Conservation (phyloP, 2,888 invertebrate species). For the Nomada lathburiana region DNA sequence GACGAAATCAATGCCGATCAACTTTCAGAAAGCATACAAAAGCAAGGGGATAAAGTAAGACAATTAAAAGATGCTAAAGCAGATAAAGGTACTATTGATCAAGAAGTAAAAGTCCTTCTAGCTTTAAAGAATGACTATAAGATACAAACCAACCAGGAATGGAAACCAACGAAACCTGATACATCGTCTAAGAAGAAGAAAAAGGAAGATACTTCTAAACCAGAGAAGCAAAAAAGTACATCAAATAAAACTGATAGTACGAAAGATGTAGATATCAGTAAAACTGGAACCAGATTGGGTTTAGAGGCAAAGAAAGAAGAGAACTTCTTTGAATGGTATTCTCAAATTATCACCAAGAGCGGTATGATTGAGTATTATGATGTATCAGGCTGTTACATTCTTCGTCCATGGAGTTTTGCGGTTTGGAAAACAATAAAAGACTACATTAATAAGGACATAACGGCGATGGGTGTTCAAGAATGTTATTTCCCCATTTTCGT, state of each 20-base stretch:
- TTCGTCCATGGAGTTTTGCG: constrained; percentile 98
- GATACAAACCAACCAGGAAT: constrained; percentile 86
- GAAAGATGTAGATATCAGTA: constrained; percentile 85
- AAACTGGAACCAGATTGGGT: constrained; percentile 97
- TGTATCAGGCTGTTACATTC: constrained; percentile 99
- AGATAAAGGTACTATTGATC: constrained; percentile 84
- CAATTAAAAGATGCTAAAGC: constrained; percentile 77
- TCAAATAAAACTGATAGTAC: constrained; percentile 78
- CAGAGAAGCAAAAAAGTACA: constrained; percentile 65
- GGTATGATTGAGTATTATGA: constrained; percentile 99
- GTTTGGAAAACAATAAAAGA: constrained; percentile 97
- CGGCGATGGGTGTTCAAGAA: constrained; percentile 96
- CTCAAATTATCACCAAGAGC: constrained; percentile 95
- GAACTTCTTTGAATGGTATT: constrained; percentile 98
- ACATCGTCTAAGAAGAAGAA: constrained; percentile 70
- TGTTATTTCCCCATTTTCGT: constrained; percentile 99
- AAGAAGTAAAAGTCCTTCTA: constrained; percentile 87
- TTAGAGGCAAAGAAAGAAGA: constrained; percentile 97
- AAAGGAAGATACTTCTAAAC: constrained; percentile 63
- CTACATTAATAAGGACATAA: constrained; percentile 95
- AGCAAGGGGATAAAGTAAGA: constrained; percentile 76
- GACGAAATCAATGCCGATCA: constrained; percentile 62
- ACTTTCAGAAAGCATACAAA: constrained; percentile 67
- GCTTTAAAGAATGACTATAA: constrained; percentile 88
- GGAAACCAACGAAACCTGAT: constrained; percentile 69